Evolutionary conservation across 2,113 vertebrate species (phyloP).

Genomic region (Poecilia latipinna): DNA sequence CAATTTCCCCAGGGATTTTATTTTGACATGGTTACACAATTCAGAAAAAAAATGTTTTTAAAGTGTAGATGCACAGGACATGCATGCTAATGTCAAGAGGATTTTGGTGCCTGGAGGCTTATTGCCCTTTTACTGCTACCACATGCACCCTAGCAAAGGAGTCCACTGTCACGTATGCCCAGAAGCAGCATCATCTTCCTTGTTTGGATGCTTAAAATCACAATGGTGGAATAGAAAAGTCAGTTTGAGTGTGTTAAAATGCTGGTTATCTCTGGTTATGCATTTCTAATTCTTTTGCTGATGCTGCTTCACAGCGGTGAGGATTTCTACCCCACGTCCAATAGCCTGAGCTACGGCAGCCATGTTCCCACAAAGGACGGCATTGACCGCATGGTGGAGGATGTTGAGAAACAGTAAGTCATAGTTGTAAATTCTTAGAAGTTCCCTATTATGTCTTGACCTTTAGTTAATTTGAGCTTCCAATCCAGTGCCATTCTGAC

Average conservation of each 20-base stretch:
- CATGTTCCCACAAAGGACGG: slow-evolving; percentile 90
- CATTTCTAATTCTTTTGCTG: slow-evolving; percentile 44
- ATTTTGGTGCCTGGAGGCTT: slow-evolving; percentile 26
- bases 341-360: slow-evolving; percentile 92
- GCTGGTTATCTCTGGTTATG: slow-evolving; percentile 46
- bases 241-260: slow-evolving; percentile 20
- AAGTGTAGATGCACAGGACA: background rate
- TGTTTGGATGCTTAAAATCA: slow-evolving; percentile 15
- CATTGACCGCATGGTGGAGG: slow-evolving; percentile 92
- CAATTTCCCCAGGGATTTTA: slow-evolving; percentile 24
- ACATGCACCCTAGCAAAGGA: slow-evolving; percentile 45
- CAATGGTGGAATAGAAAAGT: slow-evolving; percentile 48
- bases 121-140: slow-evolving; percentile 2
- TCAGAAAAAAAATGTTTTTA: slow-evolving; percentile 15
- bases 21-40: background rate
- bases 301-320: slow-evolving; percentile 82
- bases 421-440: background rate
- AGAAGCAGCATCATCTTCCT: background rate
- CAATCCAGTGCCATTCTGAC: background rate
- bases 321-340: slow-evolving; percentile 91
- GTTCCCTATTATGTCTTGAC: background rate
- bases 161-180: slow-evolving; percentile 26
- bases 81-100: slow-evolving; percentile 22
- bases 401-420: slow-evolving; percentile 97
- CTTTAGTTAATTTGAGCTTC: background rate